Evolutionary conservation across 2,113 vertebrate species (phyloP).

Genomic region (Eulemur rufifrons): DNA sequence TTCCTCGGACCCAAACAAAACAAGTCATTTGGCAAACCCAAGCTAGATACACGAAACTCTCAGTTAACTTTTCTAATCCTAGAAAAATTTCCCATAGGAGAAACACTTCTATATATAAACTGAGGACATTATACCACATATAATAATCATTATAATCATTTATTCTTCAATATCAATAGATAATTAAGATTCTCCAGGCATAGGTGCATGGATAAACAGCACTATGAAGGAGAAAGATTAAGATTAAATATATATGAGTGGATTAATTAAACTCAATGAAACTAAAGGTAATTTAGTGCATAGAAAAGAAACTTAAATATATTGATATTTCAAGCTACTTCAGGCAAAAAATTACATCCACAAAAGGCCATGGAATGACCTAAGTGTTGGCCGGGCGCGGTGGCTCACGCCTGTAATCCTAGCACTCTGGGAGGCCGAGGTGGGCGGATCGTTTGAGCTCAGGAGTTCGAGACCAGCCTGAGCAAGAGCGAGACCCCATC

Average conservation of each 20-base stretch:
- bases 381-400: no score
- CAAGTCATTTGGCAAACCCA: neutral
- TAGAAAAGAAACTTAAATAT: neutral
- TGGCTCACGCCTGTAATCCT: no score
- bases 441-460: no score
- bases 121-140: neutral
- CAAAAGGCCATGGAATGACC: neutral
- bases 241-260: neutral
- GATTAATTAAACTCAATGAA: neutral
- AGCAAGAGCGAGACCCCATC: no score
- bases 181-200: neutral
- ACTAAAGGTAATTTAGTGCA: neutral
- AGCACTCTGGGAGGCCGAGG: no score
- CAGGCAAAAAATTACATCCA: neutral
- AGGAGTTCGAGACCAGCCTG: no score
- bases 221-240: neutral
- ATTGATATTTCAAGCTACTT: neutral
- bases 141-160: neutral
- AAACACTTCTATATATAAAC: neutral
- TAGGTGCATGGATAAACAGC: rapidly evolving
- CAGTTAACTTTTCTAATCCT: neutral
- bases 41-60: neutral
- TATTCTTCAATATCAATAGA: neutral
- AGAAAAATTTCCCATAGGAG: neutral
- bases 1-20: neutral